Evolutionary conservation across 1,140 invertebrate genomes (phyloP).

Genomic region (Steinernema feltiae): DNA sequence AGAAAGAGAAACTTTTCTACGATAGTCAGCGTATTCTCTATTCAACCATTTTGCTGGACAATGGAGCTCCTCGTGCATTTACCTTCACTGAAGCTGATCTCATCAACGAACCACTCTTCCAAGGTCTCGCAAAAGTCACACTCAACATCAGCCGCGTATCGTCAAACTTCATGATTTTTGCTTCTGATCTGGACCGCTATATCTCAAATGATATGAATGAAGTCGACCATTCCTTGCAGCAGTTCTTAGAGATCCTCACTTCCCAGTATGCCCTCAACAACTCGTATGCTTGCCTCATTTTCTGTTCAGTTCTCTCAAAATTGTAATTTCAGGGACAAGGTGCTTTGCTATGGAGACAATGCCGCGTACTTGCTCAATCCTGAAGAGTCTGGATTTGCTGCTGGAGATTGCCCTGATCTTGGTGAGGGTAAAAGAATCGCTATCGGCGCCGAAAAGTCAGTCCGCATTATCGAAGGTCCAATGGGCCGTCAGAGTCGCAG

Average conservation of each 20-base stretch:
- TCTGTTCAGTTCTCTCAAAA: not conserved
- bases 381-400: not conserved
- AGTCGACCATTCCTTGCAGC: not conserved
- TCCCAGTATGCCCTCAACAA: not conserved
- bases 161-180: not conserved
- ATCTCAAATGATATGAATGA: not conserved
- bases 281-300: not conserved
- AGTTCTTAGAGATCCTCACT: not conserved
- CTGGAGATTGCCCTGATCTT: not conserved
- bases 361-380: constrained; percentile 8
- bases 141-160: not conserved
- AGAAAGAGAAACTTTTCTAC: not conserved
- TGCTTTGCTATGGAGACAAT: not conserved
- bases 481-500: not conserved
- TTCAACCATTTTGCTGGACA: not conserved
- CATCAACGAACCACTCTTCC: not conserved
- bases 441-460: constrained; percentile 14
- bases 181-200: not conserved
- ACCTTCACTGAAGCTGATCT: not conserved
- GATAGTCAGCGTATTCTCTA: not conserved
- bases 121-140: not conserved
- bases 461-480: constrained; percentile 23
- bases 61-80: not conserved
- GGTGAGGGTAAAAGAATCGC: constrained; percentile 11
- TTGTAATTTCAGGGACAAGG: not conserved